Evolutionary conservation across 1,140 invertebrate genomes (phyloP).

Genomic region (Radopholus similis): DNA sequence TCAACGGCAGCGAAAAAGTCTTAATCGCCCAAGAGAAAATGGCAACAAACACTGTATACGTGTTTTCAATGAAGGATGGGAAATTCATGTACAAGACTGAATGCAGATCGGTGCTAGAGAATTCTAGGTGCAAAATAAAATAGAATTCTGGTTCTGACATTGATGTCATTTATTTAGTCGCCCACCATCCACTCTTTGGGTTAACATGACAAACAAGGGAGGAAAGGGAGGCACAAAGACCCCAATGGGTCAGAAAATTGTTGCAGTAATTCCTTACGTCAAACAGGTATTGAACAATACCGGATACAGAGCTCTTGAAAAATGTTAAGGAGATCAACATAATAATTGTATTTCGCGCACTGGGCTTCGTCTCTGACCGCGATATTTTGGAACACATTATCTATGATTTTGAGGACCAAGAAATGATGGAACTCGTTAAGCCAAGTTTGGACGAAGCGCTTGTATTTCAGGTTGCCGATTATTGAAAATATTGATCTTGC

Average conservation of each 20-base stretch:
- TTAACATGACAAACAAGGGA: conserved; percentile 89
- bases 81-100: conserved; percentile 97
- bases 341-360: conserved; percentile 91
- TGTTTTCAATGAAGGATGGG: conserved; percentile 89
- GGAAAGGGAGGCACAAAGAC: conserved; percentile 72
- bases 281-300: conserved; percentile 70
- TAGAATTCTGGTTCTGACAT: neutral
- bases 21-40: conserved; percentile 98
- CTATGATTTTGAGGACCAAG: conserved; percentile 87
- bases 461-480: conserved; percentile 70
- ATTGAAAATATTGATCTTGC: neutral
- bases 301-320: too few relatives aligned
- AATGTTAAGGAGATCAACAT: conserved; percentile 83
- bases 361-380: conserved; percentile 95
- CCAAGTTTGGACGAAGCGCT: conserved; percentile 97
- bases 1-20: conserved; percentile 90
- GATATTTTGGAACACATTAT: conserved; percentile 80
- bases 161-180: conserved; percentile 64
- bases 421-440: conserved; percentile 99
- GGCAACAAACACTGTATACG: conserved; percentile 87
- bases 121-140: too few relatives aligned
- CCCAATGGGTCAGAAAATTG: conserved; percentile 93
- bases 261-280: conserved; percentile 93
- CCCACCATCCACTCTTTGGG: conserved; percentile 93
- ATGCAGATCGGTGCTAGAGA: conserved; percentile 74